These are phyloP conservation scores for Athalia rosae DNA, from an alignment of 2,888 invertebrate species.

Conservation along the genomic window DNA sequence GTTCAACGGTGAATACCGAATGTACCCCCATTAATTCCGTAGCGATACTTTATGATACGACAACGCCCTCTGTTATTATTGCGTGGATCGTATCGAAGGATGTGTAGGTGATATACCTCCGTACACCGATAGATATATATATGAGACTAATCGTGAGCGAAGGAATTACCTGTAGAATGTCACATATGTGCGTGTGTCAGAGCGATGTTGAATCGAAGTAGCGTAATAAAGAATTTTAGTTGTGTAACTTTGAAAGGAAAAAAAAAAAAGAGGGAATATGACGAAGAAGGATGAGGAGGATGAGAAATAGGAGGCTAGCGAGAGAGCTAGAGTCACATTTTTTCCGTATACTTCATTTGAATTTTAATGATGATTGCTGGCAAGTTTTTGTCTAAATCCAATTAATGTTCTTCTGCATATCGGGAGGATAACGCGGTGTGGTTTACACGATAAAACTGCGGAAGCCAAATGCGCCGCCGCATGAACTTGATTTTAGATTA, in stretches of 20 bases:
- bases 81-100: conserved; percentile 51
- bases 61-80: conserved; percentile 71
- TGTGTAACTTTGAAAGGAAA: conserved; percentile 21
- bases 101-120: neutral
- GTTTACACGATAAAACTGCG: conserved; percentile 22
- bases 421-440: neutral
- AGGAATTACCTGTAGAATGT: conserved; percentile 17
- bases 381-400: conserved; percentile 40
- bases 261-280: too few species aligned
- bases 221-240: neutral
- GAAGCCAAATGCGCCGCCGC: conserved; percentile 7
- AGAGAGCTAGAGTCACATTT: conserved; percentile 21
- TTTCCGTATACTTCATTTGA: conserved; percentile 27
- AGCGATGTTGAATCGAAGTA: neutral
- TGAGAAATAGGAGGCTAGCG: neutral
- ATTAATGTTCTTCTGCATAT: conserved; percentile 37
- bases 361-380: conserved; percentile 41
- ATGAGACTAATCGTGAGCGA: neutral
- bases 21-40: conserved; percentile 65
- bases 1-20: conserved; percentile 40
- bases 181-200: neutral
- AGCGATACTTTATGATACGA: conserved; percentile 69
- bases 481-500: neutral
- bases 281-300: too few species aligned
- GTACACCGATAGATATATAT: neutral